Evolutionary conservation across 1,140 invertebrate species (phyloP).

Genomic region (Pseudoatta argentina): DNA sequence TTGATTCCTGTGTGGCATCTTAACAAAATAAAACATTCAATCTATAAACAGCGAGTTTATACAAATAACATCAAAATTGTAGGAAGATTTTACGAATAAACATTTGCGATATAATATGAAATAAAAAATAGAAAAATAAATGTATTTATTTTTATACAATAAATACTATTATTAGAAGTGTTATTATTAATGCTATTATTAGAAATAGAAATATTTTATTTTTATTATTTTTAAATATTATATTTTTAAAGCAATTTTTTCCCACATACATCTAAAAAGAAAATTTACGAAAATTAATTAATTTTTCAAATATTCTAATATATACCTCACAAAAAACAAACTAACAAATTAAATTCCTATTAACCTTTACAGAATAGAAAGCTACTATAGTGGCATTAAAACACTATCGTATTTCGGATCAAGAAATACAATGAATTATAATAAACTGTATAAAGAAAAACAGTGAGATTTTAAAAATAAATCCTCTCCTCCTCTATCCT

Average conservation of each 20-base stretch:
- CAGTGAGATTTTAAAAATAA: too few species aligned
- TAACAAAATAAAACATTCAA: conserved; percentile 2
- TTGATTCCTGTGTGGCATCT: not conserved
- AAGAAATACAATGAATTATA: too few species aligned
- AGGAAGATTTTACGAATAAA: not conserved
- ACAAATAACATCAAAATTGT: not conserved
- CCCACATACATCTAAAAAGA: not conserved
- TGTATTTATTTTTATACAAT: not conserved
- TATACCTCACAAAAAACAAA: not conserved
- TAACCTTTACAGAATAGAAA: too few species aligned
- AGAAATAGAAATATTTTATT: not conserved
- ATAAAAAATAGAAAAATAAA: not conserved
- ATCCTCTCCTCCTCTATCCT: too few species aligned
- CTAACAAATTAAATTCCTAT: not conserved
- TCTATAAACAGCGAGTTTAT: not conserved
- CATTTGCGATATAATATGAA: not conserved
- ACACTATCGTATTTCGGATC: too few species aligned
- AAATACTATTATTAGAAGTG: not conserved
- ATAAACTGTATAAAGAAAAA: too few species aligned
- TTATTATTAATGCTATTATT: not conserved
- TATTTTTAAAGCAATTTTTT: not conserved
- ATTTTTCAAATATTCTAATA: not conserved
- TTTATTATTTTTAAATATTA: not conserved
- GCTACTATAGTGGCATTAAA: too few species aligned
- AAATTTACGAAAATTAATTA: not conserved